These are phyloP conservation scores for Ptychochromis oligacanthus DNA, from an alignment of 2,113 vertebrate genomes.

Conservation along the genomic window DNA sequence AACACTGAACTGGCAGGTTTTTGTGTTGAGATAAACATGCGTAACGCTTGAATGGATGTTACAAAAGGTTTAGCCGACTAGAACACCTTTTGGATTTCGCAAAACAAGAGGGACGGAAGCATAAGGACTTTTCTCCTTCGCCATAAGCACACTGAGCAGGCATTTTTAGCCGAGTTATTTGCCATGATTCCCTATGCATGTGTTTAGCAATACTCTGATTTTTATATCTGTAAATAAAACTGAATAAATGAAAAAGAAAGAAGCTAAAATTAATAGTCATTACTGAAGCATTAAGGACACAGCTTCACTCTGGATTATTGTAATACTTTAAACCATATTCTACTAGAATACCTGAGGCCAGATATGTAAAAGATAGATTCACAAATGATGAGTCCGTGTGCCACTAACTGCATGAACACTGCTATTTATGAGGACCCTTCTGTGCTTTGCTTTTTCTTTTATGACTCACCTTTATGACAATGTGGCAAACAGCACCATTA, in stretches of 20 bases:
- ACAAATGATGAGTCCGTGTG: not conserved
- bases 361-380: not conserved
- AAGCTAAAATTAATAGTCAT: not conserved
- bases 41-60: constrained; percentile 64
- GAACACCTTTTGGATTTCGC: constrained; percentile 72
- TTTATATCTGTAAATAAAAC: not conserved
- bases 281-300: not conserved
- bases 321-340: not conserved
- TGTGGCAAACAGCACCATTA: not conserved
- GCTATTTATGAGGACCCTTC: not conserved
- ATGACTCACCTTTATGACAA: not conserved
- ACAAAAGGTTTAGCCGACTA: constrained; percentile 73
- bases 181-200: constrained; percentile 3
- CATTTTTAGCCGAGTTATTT: constrained; percentile 49
- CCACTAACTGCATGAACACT: not conserved
- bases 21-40: constrained; percentile 75
- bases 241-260: not conserved
- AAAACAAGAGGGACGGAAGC: constrained; percentile 59
- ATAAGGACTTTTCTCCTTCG: constrained; percentile 30
- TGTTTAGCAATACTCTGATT: not conserved
- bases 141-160: constrained; percentile 31
- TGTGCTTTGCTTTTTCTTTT: constrained; percentile 8
- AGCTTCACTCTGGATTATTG: not conserved
- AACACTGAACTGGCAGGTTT: constrained; percentile 69
- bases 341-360: not conserved